Percentiles rank a stretch among this genome's conserved stretches.
Evolutionary conservation across 2,888 invertebrate species (phyloP).

Genomic region (Rhaphigaster nebulosa): DNA sequence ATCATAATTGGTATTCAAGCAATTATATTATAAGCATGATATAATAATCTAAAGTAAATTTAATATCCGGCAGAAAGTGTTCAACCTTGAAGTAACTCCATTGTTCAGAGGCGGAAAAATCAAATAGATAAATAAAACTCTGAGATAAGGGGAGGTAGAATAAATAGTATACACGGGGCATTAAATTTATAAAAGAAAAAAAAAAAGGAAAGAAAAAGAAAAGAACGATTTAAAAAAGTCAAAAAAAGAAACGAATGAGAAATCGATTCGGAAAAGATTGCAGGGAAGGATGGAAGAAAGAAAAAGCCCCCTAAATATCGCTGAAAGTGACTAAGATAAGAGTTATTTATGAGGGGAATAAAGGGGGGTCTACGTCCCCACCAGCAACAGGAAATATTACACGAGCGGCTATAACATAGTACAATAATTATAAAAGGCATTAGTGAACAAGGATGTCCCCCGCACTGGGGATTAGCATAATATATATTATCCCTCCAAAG

Average conservation of each 20-base stretch:
- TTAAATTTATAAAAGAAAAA: not conserved
- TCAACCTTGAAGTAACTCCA: not conserved
- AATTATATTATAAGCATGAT: no score
- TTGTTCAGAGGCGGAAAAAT: not conserved
- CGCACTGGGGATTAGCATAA: conserved; percentile 12
- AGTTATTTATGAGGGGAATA: conserved; percentile 23
- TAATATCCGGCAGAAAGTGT: not conserved
- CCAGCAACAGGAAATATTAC: conserved; percentile 35
- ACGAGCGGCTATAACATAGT: not conserved
- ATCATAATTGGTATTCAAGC: no score
- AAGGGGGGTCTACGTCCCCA: not conserved
- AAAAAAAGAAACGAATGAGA: conserved; percentile 15
- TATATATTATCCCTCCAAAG: not conserved
- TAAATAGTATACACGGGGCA: conserved; percentile 13
- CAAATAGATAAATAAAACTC: conserved; percentile 3
- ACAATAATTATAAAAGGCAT: conserved; percentile 35
- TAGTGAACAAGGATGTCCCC: not conserved
- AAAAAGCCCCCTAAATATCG: conserved; percentile 28
- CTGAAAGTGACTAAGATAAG: conserved; percentile 28
- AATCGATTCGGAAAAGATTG: conserved; percentile 18
- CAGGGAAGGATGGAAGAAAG: conserved; percentile 32
- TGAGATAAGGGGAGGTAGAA: not conserved
- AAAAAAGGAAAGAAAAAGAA: not conserved
- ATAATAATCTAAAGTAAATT: no score
- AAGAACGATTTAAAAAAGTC: not conserved